Evolutionary conservation across 2,888 invertebrate species (phyloP), one percentile per base, ranked within the genome.

Genomic region (Trissoscelio sp.): DNA sequence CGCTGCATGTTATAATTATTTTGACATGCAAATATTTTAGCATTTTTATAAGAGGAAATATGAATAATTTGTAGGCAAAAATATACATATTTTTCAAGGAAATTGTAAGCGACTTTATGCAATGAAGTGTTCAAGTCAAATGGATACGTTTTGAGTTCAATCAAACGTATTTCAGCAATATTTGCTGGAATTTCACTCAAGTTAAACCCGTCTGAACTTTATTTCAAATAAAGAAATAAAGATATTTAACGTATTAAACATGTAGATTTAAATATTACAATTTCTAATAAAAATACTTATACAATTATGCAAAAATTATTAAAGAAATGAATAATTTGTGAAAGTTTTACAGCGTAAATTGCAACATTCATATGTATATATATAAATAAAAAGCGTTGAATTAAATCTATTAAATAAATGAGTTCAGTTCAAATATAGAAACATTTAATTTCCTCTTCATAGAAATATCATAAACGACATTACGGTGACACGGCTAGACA

Each of bases 101-200:
- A 4, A 51, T 51, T 14, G 11, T n/a, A 18, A 20, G 20, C 20
- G 53, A 9, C 14, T 34, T 14, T 31, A 4, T 14, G 12, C n/a
- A 16, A 51, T 6, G 16, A 16, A 18, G 7, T 5, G 16, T 53
- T 28, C 53, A 14, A 31, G 31, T 62, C 46, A 31, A 62, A 62
- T 31, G 46, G 18, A 20, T 34, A 37, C 64, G 34, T 48, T 48
- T 11, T 31, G 28, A 18, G 37, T 64, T 64, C 64, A 48, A 48
- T 51, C 34, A 64, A 64, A 48, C n/a, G 34, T 9, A 12, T 34
- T 34, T 3, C n/a, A 34, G 42, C n/a, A 42, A 60, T 42, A 42
- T 20, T 24, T 24, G 22, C 48, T 28, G 51, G 16, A 48, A 62
- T 62, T 64, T 16, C 58, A 3, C 20, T 57, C 6, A 37, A 34